phyloP scores from a whole-genome alignment of 2,888 invertebrate species.

The Dryobotodes eremita region DNA sequence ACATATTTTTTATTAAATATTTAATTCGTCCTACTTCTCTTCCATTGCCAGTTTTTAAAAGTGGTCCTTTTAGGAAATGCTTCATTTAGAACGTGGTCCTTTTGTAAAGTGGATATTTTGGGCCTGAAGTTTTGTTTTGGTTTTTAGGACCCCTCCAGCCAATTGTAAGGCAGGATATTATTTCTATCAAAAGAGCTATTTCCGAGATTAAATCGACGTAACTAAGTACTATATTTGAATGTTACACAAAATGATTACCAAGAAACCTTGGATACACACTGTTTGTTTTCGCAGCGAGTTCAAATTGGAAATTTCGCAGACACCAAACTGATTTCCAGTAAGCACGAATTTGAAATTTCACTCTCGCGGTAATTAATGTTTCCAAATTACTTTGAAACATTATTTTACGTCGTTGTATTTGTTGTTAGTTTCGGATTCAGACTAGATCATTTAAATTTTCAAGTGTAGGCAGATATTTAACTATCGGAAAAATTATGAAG shows the following conservation, averaged over 20 bases:
- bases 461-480: too few relatives aligned
- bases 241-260: conserved; percentile 4
- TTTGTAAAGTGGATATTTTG: neutral
- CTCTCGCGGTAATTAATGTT: conserved; percentile 26
- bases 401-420: conserved; percentile 1
- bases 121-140: neutral
- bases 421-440: neutral
- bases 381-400: conserved; percentile 20
- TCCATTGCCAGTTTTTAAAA: neutral
- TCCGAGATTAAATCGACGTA: conserved; percentile 4
- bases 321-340: conserved; percentile 24
- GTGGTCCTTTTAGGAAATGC: too few relatives aligned
- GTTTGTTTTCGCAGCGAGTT: conserved; percentile 3
- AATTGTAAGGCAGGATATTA: neutral
- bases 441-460: neutral
- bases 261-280: conserved; percentile 26
- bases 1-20: neutral
- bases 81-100: too few relatives aligned
- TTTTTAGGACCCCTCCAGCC: neutral
- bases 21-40: neutral
- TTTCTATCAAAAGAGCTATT: neutral
- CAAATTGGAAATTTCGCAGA: conserved; percentile 37
- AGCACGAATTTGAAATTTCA: conserved; percentile 25
- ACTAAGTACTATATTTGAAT: neutral
- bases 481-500: too few relatives aligned